Conservation (phyloP, 1,140 invertebrate genomes). For the Coelopa frigida region DNA sequence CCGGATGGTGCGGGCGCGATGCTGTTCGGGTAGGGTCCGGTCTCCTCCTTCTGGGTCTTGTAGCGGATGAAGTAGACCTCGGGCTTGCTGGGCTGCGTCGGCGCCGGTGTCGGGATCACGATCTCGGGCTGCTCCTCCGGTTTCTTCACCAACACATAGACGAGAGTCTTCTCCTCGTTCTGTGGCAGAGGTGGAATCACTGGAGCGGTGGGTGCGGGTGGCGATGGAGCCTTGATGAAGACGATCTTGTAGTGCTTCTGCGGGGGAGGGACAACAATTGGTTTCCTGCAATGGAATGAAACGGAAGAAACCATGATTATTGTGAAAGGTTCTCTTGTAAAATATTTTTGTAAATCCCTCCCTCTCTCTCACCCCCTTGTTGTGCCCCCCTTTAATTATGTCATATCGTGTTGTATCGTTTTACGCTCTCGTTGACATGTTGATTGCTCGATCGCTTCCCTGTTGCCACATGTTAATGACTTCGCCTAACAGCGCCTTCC, state of each 20-base stretch:
- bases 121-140: slow-evolving; percentile 74
- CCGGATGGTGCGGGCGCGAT: slow-evolving; percentile 44
- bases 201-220: slow-evolving; percentile 68
- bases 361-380: too few species aligned
- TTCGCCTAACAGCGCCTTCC: too few species aligned
- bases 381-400: too few species aligned
- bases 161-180: slow-evolving; percentile 80
- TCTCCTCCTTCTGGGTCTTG: slow-evolving; percentile 61
- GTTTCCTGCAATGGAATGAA: slow-evolving; percentile 44
- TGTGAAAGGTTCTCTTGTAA: too few species aligned
- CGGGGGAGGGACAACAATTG: slow-evolving; percentile 58
- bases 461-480: too few species aligned
- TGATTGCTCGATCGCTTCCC: too few species aligned
- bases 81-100: slow-evolving; percentile 74
- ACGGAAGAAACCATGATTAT: background rate
- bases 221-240: slow-evolving; percentile 79
- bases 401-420: too few species aligned
- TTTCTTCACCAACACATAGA: slow-evolving; percentile 84
- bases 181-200: slow-evolving; percentile 67
- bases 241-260: slow-evolving; percentile 87
- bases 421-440: too few species aligned
- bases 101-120: slow-evolving; percentile 65
- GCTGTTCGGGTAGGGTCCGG: slow-evolving; percentile 47
- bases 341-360: too few species aligned
- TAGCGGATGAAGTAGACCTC: slow-evolving; percentile 84